Conservation (phyloP, 2,797 vertebrate genomes). For the Propithecus perrieri region DNA sequence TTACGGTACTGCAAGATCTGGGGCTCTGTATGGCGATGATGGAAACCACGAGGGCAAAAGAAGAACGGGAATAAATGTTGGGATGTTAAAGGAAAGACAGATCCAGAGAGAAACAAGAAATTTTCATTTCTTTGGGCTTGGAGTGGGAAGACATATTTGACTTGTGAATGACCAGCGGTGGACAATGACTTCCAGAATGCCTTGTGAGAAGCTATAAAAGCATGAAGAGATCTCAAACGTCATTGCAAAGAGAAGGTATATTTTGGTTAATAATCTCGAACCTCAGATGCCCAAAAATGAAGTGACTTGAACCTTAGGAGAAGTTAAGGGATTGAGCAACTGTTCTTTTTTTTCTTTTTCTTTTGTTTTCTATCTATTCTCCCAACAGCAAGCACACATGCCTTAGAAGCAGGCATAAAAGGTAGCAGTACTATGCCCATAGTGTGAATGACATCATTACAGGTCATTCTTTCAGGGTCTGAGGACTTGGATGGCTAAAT, state of each 20-base stretch:
- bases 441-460: not conserved
- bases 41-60: not conserved
- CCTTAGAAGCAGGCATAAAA: not conserved
- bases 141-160: not conserved
- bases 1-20: not conserved
- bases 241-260: not conserved
- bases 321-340: not conserved
- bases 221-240: not conserved
- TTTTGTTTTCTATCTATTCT: not conserved
- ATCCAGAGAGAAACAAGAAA: not conserved
- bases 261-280: not conserved
- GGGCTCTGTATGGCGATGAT: not conserved
- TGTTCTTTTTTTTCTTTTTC: not conserved
- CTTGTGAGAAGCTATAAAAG: not conserved
- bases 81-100: not conserved
- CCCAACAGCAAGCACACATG: fast-evolving
- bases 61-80: not conserved
- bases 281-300: not conserved
- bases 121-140: not conserved
- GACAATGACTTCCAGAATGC: not conserved
- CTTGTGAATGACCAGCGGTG: not conserved
- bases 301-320: not conserved
- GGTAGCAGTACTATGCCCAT: not conserved
- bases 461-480: not conserved
- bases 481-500: not conserved